phyloP scores from a whole-genome alignment of 2,113 vertebrate species.

The human region GRCh38 chr2:19654501-19655000 shows the following conservation, averaged over 20 bases:
- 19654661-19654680: not conserved
- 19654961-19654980: not conserved
- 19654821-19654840: not conserved
- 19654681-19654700: not conserved
- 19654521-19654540: not conserved
- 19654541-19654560: not conserved
- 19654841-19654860: not conserved
- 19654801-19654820: not conserved
- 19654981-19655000: not conserved
- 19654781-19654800: not conserved
- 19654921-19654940: not conserved
- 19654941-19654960: not conserved
- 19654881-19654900: not conserved
- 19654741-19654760: not conserved
- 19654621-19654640: not conserved
- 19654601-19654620: not conserved
- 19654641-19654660: not conserved
- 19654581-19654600: not conserved
- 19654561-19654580: not conserved
- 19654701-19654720: not conserved
- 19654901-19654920: not conserved
- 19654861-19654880: not conserved
- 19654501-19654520: fast-evolving
- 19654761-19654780: not conserved
- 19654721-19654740: not conserved